phyloP scores from a whole-genome alignment of 2,797 vertebrate species.

The Notamacropus eugenii region DNA sequence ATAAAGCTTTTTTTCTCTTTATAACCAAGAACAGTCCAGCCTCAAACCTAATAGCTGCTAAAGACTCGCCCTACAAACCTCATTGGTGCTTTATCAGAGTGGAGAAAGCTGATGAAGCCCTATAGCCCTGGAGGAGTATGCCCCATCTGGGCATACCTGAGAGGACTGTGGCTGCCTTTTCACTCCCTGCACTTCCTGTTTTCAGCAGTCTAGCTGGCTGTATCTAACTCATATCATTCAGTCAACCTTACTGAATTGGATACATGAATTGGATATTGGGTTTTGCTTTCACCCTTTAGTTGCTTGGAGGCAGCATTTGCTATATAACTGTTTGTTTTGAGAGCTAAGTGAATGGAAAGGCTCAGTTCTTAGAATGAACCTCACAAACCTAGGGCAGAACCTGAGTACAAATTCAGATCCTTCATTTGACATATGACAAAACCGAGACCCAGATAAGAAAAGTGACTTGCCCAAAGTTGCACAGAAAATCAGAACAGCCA shows the following conservation, averaged over 20 bases:
- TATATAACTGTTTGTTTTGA: not conserved
- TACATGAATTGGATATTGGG: not conserved
- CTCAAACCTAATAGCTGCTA: not conserved
- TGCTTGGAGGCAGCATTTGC: not conserved
- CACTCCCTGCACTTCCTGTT: not conserved
- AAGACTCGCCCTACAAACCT: not conserved
- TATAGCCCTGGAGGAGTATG: not conserved
- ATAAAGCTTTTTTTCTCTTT: not conserved
- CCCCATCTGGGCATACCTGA: not conserved
- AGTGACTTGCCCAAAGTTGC: not conserved
- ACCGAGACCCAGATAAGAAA: not conserved
- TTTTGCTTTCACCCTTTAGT: not conserved
- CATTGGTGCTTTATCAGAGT: not conserved
- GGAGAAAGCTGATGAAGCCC: not conserved
- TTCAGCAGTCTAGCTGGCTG: not conserved
- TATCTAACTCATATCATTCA: not conserved
- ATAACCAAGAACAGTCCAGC: not conserved
- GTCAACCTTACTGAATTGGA: not conserved
- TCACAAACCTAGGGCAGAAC: not conserved
- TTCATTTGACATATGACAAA: not conserved
- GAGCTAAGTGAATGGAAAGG: not conserved
- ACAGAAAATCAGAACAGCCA: not conserved
- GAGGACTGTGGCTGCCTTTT: not conserved
- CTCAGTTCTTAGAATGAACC: not conserved
- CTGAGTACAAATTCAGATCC: not conserved